Conservation (phyloP, 2,888 invertebrate genomes). For the Heliconius cydno region DNA sequence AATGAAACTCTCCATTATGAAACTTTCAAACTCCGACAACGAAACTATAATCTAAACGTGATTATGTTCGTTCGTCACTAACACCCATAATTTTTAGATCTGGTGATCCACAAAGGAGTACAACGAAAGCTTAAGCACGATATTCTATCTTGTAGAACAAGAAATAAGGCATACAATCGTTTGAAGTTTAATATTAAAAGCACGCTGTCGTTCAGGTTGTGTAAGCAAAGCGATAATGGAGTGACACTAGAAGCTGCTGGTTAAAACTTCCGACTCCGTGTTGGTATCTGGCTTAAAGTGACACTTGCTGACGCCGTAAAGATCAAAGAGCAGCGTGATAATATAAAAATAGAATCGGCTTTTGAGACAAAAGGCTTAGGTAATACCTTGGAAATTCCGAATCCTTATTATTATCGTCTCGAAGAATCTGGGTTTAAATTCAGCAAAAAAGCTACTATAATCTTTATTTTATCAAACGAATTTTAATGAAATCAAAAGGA, state of each 20-base stretch:
- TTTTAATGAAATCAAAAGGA: neutral
- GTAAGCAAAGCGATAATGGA: slow-evolving; percentile 37
- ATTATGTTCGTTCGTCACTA: slow-evolving; percentile 42
- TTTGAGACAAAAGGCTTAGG: neutral
- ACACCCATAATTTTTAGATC: slow-evolving; percentile 26
- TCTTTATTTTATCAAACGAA: no score
- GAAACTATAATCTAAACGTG: slow-evolving; percentile 26
- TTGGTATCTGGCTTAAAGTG: slow-evolving; percentile 24
- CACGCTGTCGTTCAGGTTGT: slow-evolving; percentile 18
- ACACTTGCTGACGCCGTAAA: slow-evolving; percentile 15
- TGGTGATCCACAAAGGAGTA: slow-evolving; percentile 24
- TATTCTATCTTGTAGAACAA: neutral
- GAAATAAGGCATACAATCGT: neutral
- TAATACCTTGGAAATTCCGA: neutral
- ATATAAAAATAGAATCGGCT: slow-evolving; percentile 8
- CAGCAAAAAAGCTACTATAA: no score
- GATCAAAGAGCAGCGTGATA: slow-evolving; percentile 17
- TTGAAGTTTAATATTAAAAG: neutral
- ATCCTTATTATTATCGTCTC: neutral
- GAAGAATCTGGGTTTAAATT: no score
- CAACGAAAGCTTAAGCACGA: neutral
- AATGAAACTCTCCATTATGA: neutral
- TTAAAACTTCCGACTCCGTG: slow-evolving; percentile 25
- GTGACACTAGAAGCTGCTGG: slow-evolving; percentile 36
- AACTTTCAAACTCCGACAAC: neutral